These are phyloP conservation scores for Danionella dracula DNA, from an alignment of 2,797 vertebrate genomes.

Conservation along the genomic window DNA sequence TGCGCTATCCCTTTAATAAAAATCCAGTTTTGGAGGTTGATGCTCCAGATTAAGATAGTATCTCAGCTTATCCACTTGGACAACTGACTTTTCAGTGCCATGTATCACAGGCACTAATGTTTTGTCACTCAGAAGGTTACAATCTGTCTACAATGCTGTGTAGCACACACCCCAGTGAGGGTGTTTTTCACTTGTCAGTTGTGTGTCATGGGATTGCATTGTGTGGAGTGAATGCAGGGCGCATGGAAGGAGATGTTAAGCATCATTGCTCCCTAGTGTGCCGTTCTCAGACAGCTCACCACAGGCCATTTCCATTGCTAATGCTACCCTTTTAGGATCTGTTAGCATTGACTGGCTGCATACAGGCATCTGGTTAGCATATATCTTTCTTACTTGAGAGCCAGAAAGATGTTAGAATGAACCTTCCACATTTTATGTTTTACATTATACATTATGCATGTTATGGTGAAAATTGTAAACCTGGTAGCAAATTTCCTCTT, in stretches of 20 bases:
- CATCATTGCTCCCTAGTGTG: constrained; percentile 52
- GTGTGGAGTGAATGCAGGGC: constrained; percentile 33
- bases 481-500: no score
- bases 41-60: constrained; percentile 1
- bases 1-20: background rate
- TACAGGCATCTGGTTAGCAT: constrained; percentile 55
- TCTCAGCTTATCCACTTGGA: constrained; percentile 4
- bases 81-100: constrained; percentile 4
- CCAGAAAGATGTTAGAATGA: constrained; percentile 51
- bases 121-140: constrained; percentile 12
- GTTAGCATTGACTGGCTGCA: constrained; percentile 46
- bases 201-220: constrained; percentile 19
- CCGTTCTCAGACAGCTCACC: constrained; percentile 48
- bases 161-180: constrained; percentile 1
- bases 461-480: no score
- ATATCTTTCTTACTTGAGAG: constrained; percentile 55
- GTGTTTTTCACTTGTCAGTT: constrained; percentile 24
- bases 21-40: background rate
- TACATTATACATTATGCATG: no score
- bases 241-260: constrained; percentile 48
- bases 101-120: constrained; percentile 11
- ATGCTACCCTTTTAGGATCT: constrained; percentile 54
- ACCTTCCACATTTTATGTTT: no score
- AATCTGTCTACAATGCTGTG: constrained; percentile 4
- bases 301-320: constrained; percentile 63